phyloP scores from a whole-genome alignment of 2,113 vertebrate species.

The Rhabdomys dilectus region DNA sequence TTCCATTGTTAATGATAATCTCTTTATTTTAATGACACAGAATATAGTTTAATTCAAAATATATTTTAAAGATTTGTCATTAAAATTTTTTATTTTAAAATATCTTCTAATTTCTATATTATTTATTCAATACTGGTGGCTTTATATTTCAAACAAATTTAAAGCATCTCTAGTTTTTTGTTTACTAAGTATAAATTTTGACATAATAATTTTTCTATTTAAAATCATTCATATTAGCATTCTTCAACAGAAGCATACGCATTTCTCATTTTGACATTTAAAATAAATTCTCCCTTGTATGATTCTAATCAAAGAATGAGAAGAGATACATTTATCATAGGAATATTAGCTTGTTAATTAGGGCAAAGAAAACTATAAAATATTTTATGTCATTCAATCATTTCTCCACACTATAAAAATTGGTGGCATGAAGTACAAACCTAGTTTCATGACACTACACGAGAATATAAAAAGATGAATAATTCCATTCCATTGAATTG shows the following conservation, averaged over 20 bases:
- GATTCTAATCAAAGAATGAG: not conserved
- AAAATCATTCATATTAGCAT: slow-evolving; percentile 13
- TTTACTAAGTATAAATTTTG: slow-evolving; percentile 26
- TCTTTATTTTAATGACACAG: not conserved
- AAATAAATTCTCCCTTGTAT: slow-evolving; percentile 17
- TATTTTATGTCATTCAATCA: slow-evolving; percentile 6
- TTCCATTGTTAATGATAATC: not conserved
- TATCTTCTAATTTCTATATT: not conserved
- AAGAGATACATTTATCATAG: slow-evolving; percentile 14
- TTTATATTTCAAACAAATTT: not conserved
- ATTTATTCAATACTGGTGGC: not conserved
- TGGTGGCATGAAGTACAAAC: not conserved
- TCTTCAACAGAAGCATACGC: not conserved
- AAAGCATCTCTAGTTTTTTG: slow-evolving; percentile 20
- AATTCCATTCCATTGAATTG: not conserved
- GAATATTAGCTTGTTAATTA: slow-evolving; percentile 9
- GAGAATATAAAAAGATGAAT: not conserved
- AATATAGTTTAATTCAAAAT: not conserved
- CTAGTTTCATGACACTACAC: not conserved
- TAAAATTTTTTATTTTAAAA: not conserved
- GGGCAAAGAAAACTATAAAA: not conserved
- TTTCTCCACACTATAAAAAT: not conserved
- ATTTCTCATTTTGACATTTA: slow-evolving; percentile 48
- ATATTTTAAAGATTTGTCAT: not conserved
- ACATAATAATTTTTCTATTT: not conserved